phyloP scores from a whole-genome alignment of 23 tunicate genomes.

The Clavelina lepadiformis region DNA sequence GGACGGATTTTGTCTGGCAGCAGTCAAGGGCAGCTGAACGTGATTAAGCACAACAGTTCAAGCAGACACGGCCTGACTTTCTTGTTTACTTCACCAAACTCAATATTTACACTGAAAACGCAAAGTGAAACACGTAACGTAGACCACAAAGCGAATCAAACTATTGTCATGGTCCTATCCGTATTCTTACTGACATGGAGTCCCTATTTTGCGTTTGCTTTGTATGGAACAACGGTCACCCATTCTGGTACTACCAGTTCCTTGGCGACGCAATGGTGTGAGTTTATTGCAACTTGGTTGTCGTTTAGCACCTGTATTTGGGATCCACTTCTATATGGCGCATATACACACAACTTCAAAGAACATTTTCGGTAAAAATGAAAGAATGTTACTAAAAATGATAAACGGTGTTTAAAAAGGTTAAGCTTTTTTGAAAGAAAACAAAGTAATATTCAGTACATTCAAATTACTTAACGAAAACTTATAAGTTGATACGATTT shows the following conservation, averaged over 20 bases:
- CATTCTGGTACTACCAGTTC: constrained; percentile 1
- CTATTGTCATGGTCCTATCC: constrained; percentile 30
- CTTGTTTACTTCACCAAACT: constrained; percentile 1
- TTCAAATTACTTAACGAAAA: no score
- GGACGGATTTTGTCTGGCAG: neutral
- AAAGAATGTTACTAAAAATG: no score
- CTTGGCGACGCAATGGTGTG: constrained; percentile 38
- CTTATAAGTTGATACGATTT: no score
- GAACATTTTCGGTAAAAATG: constrained; percentile 53
- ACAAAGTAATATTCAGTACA: no score
- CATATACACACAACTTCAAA: constrained; percentile 44
- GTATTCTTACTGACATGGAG: constrained; percentile 39
- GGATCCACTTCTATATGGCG: constrained; percentile 82
- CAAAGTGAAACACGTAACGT: constrained; percentile 10
- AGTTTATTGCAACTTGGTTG: constrained; percentile 67
- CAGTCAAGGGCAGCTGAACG: constrained; percentile 9
- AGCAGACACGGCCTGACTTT: constrained; percentile 1
- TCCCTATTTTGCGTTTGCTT: constrained; percentile 34
- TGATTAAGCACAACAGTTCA: neutral
- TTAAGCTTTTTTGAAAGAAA: no score
- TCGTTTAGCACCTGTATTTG: constrained; percentile 58
- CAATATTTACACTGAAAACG: neutral
- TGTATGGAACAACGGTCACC: constrained; percentile 23
- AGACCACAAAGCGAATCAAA: constrained; percentile 39
- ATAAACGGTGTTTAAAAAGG: no score